phyloP scores from a whole-genome alignment of 2,888 invertebrate species.

The Andrena camellia region DNA sequence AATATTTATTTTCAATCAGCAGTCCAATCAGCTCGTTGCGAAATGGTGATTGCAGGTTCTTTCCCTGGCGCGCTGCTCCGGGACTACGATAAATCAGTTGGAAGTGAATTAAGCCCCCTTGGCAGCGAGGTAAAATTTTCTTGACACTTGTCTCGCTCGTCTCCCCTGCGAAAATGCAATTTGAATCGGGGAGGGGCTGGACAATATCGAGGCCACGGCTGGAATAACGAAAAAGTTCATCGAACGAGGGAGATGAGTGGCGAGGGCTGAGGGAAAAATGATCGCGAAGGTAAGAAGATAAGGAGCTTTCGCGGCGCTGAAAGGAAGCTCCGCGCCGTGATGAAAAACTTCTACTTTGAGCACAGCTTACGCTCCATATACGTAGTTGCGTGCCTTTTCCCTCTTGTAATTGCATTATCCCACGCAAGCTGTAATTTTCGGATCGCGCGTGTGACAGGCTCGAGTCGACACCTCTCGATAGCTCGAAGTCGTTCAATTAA shows the following conservation, averaged over 20 bases:
- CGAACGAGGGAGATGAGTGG: not conserved
- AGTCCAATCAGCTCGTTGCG: not conserved
- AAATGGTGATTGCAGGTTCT: no score
- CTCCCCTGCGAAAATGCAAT: not conserved
- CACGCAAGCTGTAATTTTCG: not conserved
- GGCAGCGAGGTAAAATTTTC: not conserved
- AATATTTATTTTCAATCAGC: constrained; percentile 7
- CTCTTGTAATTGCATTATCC: not conserved
- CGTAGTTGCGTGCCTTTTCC: not conserved
- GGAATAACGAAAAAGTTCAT: constrained; percentile 18
- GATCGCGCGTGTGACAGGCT: not conserved
- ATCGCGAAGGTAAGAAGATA: not conserved
- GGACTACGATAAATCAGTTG: not conserved
- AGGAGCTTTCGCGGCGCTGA: not conserved
- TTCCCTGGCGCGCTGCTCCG: not conserved
- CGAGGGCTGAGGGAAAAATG: not conserved
- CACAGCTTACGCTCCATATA: not conserved
- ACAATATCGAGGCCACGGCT: constrained; percentile 17
- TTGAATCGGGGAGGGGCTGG: not conserved
- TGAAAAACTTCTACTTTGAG: constrained; percentile 6
- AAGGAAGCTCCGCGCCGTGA: not conserved
- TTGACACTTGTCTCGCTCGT: not conserved
- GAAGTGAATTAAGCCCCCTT: not conserved
- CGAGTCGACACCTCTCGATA: not conserved
- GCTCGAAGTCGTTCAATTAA: constrained; percentile 39